A percentile compares a stretch with the other conserved stretches of the same genome.
Conservation (phyloP, 1,140 invertebrate species). For the Diploscapter pachys region DNA sequence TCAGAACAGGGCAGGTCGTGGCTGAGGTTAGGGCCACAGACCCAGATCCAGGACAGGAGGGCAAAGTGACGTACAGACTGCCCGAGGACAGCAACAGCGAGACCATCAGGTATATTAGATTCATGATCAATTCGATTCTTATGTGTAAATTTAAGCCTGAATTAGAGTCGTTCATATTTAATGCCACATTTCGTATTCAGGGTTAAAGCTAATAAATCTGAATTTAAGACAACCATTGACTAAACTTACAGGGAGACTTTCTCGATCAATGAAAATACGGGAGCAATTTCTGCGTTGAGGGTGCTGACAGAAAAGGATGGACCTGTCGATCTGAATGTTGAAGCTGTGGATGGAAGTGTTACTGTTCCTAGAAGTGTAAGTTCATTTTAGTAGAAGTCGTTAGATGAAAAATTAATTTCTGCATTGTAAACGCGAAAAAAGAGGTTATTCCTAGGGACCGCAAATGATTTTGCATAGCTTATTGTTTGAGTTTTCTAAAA, state of each 20-base stretch:
- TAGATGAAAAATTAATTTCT: too few species aligned
- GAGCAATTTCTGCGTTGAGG: constrained; percentile 3
- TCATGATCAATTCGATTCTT: constrained; percentile 21
- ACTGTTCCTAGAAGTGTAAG: constrained; percentile 4
- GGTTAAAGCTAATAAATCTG: not conserved
- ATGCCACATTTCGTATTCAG: not conserved
- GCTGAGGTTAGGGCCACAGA: constrained; percentile 42
- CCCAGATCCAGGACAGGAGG: constrained; percentile 44
- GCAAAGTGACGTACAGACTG: constrained; percentile 39
- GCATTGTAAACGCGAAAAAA: too few species aligned
- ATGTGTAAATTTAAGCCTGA: too few species aligned
- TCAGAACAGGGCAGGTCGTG: constrained; percentile 34
- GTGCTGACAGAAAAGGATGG: not conserved
- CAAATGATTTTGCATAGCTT: too few species aligned
- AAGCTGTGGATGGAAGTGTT: constrained; percentile 7
- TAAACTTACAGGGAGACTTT: too few species aligned
- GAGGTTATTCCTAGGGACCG: too few species aligned
- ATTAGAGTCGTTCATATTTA: too few species aligned
- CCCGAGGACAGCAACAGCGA: constrained; percentile 24
- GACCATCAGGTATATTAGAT: constrained; percentile 23
- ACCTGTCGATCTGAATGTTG: constrained; percentile 5
- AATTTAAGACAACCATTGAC: not conserved
- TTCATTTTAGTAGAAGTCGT: too few species aligned
- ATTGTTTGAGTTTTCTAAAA: too few species aligned
- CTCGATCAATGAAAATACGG: not conserved